Base-by-base conservation (phyloP, 2,888 invertebrate genomes). In the Sinotaia quadrata region DNA sequence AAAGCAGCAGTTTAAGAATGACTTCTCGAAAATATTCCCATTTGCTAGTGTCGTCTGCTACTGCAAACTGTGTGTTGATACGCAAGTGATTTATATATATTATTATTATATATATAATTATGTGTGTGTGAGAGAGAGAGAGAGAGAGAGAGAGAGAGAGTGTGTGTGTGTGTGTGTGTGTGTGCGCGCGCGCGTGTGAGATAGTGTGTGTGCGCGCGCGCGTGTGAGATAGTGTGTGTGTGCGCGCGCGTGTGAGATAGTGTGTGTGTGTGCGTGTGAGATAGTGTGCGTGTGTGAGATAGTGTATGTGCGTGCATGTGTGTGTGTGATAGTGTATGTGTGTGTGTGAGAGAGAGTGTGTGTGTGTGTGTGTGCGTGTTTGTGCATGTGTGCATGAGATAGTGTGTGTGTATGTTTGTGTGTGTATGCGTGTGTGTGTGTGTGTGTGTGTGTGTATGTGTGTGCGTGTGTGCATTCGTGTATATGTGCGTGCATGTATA, bases 391-490 rank as follows among this genome's bases (percentile, higher is more conserved):
- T 52, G 57, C 34, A 37, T 57, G 34, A 21, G 57, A n/a, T 34
- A 21, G 33, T 36, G 57, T 57, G 31, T 36, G 57, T 59, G 59
- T 27, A 29, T 41, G 59, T 24, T 21, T 24, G 58, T 59, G 27
- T 4, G 21, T 59, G 41, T 24, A 18, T 41, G 10, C 37, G 21
- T 27, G 4, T 29, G 54, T 41, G 41, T 10, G 24, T 37, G 37
- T 27, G 27, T 24, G 41, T 36, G 36, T 59, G 41, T 5, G 15
- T 59, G 58, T 59, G 41, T 4, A 10, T 41, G 27, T 27, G 27
- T 8, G 24, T 59, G 58, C 15, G 41, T 41, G 27, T 10, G 24
- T 59, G 57, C 21, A 10, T 27, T 27, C 33, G 34, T 49, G 21
- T 49, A n/a, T 49, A n/a, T 49, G n/a, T 49, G 52, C 27, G 7